Conservation (phyloP, 2,797 vertebrate species). For the Leptatherina wallacei region DNA sequence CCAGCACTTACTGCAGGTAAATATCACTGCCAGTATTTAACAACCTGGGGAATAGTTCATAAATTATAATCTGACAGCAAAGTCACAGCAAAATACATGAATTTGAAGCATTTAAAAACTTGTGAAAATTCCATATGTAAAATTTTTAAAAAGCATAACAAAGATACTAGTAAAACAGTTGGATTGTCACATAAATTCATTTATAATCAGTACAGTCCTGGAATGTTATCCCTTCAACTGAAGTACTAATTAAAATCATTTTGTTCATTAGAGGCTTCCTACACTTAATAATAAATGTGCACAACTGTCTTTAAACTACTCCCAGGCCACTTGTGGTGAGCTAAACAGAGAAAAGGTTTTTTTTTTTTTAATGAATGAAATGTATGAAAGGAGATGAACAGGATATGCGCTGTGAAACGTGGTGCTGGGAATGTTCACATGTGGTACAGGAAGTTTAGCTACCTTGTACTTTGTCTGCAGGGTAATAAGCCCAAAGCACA, state of each 20-base stretch:
- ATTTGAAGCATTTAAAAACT: too few species aligned
- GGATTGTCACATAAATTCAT: too few species aligned
- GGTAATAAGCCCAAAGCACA: not conserved
- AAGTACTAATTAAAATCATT: too few species aligned
- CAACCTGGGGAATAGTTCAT: not conserved
- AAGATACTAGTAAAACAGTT: too few species aligned
- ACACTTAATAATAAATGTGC: not conserved
- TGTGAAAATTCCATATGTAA: too few species aligned
- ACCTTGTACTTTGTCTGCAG: not conserved
- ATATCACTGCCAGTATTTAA: not conserved
- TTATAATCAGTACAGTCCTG: too few species aligned
- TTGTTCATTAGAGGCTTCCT: not conserved
- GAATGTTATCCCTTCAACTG: not conserved
- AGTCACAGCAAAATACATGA: too few species aligned
- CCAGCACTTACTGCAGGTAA: slow-evolving; percentile 90
- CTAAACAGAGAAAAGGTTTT: not conserved
- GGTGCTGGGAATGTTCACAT: not conserved
- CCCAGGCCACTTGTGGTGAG: not conserved
- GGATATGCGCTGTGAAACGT: not conserved
- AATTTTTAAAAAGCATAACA: too few species aligned
- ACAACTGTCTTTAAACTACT: not conserved
- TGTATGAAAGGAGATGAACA: not conserved
- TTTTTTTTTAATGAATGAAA: too few species aligned
- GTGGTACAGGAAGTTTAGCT: not conserved
- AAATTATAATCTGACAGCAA: not conserved